Conservation (phyloP, 2,797 vertebrate genomes). For the Pempheris klunzingeri region DNA sequence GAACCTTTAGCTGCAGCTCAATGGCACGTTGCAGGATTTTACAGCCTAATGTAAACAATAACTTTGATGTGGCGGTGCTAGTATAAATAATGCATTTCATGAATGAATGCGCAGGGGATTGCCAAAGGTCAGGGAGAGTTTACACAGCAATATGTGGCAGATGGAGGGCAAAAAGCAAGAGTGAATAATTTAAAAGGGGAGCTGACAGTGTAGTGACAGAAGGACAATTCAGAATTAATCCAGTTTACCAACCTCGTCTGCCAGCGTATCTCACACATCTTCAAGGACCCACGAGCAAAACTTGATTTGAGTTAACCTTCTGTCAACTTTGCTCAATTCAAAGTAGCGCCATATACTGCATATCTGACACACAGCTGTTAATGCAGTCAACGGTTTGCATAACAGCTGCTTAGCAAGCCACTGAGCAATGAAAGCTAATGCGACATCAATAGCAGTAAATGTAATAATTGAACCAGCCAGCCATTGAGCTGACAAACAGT, state of each 20-base stretch:
- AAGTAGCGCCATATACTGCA: neutral
- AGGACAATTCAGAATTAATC: conserved; percentile 74
- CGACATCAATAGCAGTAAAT: conserved; percentile 40
- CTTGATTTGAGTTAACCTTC: conserved; percentile 60
- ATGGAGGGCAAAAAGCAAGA: conserved; percentile 72
- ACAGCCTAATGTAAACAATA: conserved; percentile 76
- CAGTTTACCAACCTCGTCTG: conserved; percentile 61
- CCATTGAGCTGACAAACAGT: conserved; percentile 35
- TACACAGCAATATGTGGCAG: conserved; percentile 76
- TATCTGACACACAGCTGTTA: conserved; percentile 43
- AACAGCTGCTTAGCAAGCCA: conserved; percentile 32
- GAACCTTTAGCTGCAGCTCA: conserved; percentile 51
- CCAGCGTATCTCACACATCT: conserved; percentile 41
- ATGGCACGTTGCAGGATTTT: conserved; percentile 56
- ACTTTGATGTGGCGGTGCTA: conserved; percentile 64
- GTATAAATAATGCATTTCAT: conserved; percentile 82
- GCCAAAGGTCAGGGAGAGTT: conserved; percentile 81
- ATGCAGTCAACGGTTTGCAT: conserved; percentile 45
- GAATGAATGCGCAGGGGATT: conserved; percentile 71
- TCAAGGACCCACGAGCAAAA: conserved; percentile 46
- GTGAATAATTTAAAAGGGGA: conserved; percentile 77
- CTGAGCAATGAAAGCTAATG: conserved; percentile 28
- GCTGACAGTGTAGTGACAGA: conserved; percentile 67
- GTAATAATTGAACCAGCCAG: conserved; percentile 43
- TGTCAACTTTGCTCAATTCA: conserved; percentile 54